Conservation (phyloP, 2,888 invertebrate species). For the Lithosia quadra region DNA sequence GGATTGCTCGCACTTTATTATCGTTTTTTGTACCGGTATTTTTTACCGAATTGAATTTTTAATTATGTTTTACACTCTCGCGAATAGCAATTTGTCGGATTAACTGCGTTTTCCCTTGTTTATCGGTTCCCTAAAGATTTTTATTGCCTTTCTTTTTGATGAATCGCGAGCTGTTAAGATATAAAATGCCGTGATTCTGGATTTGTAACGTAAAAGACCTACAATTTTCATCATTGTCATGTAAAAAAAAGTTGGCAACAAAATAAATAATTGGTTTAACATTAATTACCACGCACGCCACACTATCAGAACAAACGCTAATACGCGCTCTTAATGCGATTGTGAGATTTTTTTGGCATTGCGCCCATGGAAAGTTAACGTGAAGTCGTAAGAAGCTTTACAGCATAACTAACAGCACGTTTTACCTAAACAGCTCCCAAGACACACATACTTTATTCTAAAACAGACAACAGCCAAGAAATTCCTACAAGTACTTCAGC, state of each 20-base stretch:
- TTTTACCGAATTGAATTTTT: constrained; percentile 81
- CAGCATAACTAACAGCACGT: constrained; percentile 26
- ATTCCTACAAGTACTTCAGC: constrained; percentile 47
- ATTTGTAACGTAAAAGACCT: background rate
- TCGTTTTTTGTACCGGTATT: constrained; percentile 54
- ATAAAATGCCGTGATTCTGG: constrained; percentile 12
- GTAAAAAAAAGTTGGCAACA: no score
- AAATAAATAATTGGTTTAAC: background rate
- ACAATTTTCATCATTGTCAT: no score
- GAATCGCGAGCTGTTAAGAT: constrained; percentile 41
- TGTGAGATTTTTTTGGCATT: background rate
- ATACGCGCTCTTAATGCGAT: no score
- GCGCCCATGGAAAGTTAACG: constrained; percentile 8
- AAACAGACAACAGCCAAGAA: constrained; percentile 39
- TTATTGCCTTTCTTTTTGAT: constrained; percentile 55
- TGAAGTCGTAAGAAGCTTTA: constrained; percentile 19
- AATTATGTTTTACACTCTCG: constrained; percentile 84
- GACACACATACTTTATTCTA: constrained; percentile 35
- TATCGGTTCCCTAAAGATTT: constrained; percentile 56
- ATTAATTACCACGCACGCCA: background rate
- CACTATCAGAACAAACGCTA: no score
- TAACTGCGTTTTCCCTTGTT: constrained; percentile 74
- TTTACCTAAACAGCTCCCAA: constrained; percentile 43
- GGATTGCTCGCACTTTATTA: constrained; percentile 74
- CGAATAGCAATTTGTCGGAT: constrained; percentile 83